These are phyloP conservation scores for Drosophila rellima DNA, from an alignment of 2,888 invertebrate species.

Conservation along the genomic window DNA sequence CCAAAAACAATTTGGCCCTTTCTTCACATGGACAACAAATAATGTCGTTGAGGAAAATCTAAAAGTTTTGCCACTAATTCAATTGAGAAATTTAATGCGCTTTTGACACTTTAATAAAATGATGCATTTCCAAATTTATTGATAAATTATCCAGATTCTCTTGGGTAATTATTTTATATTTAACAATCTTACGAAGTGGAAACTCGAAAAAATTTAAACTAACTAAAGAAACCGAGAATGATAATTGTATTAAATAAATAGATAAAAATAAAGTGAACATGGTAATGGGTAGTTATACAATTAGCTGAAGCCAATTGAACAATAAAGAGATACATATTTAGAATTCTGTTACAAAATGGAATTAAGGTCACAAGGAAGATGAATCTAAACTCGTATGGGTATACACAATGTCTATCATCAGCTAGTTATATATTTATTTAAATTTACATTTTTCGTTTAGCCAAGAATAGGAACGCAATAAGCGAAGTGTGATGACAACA, in stretches of 20 bases:
- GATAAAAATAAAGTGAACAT: no score
- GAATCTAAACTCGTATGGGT: no score
- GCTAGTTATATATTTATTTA: not conserved
- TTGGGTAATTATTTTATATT: not conserved
- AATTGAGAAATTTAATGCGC: constrained; percentile 23
- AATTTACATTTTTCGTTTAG: not conserved
- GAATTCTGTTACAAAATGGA: no score
- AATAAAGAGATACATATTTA: not conserved
- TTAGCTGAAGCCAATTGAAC: not conserved
- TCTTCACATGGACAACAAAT: constrained; percentile 32
- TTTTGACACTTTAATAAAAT: constrained; percentile 45
- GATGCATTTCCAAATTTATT: constrained; percentile 24
- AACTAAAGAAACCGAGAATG: no score
- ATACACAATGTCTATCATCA: not conserved
- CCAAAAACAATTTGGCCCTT: constrained; percentile 50
- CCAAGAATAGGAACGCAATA: constrained; percentile 9
- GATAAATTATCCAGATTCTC: not conserved
- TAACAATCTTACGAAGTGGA: not conserved
- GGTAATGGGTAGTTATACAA: not conserved
- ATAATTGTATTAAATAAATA: no score
- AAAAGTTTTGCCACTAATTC: constrained; percentile 33
- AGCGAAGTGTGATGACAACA: constrained; percentile 25
- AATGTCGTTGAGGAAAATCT: constrained; percentile 31
- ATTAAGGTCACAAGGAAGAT: not conserved
- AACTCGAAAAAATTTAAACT: not conserved